phyloP scores from a whole-genome alignment of 2,888 invertebrate species.

The Eupithecia abbreviata region DNA sequence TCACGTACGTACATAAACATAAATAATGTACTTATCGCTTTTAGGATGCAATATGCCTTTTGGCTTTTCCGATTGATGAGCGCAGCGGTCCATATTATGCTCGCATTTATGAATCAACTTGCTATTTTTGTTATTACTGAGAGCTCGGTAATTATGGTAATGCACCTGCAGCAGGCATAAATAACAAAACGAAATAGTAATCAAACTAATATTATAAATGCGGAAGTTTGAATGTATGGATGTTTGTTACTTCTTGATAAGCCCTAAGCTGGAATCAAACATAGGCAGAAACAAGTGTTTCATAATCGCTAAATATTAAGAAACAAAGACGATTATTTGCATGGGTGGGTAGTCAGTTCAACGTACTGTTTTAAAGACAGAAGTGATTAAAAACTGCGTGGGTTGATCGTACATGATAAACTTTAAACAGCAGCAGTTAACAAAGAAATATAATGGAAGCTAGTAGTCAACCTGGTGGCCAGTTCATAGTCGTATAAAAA shows the following conservation, averaged over 20 bases:
- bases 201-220: no score
- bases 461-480: slow-evolving; percentile 32
- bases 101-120: slow-evolving; percentile 51
- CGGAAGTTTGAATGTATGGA: no score
- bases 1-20: background rate
- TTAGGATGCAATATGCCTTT: slow-evolving; percentile 11
- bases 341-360: slow-evolving; percentile 36
- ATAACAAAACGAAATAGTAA: background rate
- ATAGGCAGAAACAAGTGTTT: background rate
- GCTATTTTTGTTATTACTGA: slow-evolving; percentile 50
- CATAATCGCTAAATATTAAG: background rate
- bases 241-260: no score
- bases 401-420: slow-evolving; percentile 3
- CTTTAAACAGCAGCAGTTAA: slow-evolving; percentile 31
- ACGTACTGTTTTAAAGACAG: slow-evolving; percentile 33
- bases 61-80: slow-evolving; percentile 48
- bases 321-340: slow-evolving; percentile 29
- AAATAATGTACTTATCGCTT: background rate
- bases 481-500: slow-evolving; percentile 53
- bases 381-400: slow-evolving; percentile 20
- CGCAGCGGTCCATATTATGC: slow-evolving; percentile 39
- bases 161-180: slow-evolving; percentile 43
- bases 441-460: slow-evolving; percentile 43
- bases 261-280: no score
- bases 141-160: slow-evolving; percentile 39